phyloP scores from a whole-genome alignment of 2,797 vertebrate species.

The Eidolon dupreanum region DNA sequence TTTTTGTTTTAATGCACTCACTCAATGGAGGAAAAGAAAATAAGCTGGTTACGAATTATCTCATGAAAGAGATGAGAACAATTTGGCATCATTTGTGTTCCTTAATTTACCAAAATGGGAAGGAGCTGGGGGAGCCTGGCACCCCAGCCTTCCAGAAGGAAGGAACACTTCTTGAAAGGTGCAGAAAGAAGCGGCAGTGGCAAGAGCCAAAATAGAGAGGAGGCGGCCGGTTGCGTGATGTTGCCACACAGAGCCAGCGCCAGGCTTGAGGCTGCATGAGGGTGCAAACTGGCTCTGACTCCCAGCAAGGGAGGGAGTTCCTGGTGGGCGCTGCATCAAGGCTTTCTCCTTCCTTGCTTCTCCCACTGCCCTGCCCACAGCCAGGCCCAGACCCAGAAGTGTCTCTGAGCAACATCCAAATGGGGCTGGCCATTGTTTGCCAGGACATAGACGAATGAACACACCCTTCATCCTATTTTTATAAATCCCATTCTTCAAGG shows the following conservation, averaged over 20 bases:
- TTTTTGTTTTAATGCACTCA: slow-evolving; percentile 81
- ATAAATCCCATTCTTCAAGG: not conserved
- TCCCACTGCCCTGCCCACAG: not conserved
- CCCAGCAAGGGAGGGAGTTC: not conserved
- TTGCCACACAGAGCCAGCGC: slow-evolving; percentile 50
- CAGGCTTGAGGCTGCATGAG: slow-evolving; percentile 47
- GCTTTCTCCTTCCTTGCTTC: not conserved
- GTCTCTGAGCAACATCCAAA: not conserved
- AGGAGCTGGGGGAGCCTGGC: slow-evolving; percentile 74
- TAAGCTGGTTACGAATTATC: slow-evolving; percentile 77
- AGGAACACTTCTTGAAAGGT: slow-evolving; percentile 72
- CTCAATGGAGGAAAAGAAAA: slow-evolving; percentile 77
- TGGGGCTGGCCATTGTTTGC: not conserved
- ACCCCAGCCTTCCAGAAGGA: slow-evolving; percentile 74
- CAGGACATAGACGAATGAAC: not conserved
- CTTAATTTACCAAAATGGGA: slow-evolving; percentile 83
- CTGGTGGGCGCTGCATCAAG: not conserved
- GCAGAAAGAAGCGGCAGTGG: slow-evolving; percentile 53
- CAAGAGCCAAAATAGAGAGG: slow-evolving; percentile 61
- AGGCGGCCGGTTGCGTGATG: not conserved
- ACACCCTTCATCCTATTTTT: not conserved
- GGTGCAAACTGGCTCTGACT: slow-evolving; percentile 46
- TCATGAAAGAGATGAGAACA: slow-evolving; percentile 74
- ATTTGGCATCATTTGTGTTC: slow-evolving; percentile 81
- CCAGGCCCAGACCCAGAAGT: not conserved